These are phyloP conservation scores for Aphelinus certus DNA, from an alignment of 1,140 invertebrate species.

Conservation along the genomic window DNA sequence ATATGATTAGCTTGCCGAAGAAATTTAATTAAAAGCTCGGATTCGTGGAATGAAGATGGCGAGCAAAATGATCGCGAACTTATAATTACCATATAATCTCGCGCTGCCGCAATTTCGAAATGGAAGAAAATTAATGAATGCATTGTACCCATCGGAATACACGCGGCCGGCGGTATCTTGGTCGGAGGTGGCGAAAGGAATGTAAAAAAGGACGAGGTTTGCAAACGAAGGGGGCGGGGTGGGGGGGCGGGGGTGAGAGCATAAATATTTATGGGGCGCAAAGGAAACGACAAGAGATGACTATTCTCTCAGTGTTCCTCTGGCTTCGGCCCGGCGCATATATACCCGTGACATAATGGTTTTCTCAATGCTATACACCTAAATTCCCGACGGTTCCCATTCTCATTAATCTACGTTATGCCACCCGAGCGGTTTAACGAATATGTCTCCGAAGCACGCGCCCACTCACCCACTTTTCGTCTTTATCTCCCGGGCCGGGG, in stretches of 20 bases:
- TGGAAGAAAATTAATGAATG: conserved; percentile 1
- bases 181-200: conserved; percentile 3
- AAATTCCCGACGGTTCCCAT: conserved; percentile 20
- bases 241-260: neutral
- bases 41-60: no score
- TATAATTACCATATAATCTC: no score
- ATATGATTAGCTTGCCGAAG: no score
- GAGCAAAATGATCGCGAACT: no score
- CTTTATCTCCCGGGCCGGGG: neutral
- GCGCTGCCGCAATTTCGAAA: neutral
- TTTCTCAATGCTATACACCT: conserved; percentile 12
- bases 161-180: neutral
- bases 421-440: conserved; percentile 28
- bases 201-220: neutral
- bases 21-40: no score
- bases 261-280: conserved; percentile 19
- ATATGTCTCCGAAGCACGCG: conserved; percentile 26
- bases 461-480: neutral
- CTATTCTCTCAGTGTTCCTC: conserved; percentile 6
- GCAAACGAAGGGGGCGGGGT: neutral
- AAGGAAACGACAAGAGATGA: conserved; percentile 20
- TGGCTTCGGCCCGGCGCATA: neutral
- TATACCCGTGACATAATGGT: conserved; percentile 13
- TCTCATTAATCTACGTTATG: conserved; percentile 40
- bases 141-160: neutral